Evolutionary conservation across 2,888 invertebrate genomes (phyloP), one percentile per base, ranked within the genome.

Genomic region (Euclidia mi): DNA sequence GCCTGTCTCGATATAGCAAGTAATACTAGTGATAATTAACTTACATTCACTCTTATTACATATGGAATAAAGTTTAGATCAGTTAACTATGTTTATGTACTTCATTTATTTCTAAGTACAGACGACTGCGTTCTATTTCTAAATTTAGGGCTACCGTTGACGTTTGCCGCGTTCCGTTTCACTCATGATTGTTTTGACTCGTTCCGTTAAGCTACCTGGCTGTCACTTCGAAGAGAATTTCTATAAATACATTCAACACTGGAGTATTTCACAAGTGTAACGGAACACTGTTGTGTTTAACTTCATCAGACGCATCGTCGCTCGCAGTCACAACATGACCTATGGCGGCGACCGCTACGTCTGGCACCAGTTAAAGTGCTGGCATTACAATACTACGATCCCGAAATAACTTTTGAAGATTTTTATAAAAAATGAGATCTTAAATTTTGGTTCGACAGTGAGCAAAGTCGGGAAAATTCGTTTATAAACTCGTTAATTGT

Each of bases 361-460:
- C 34, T 53, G 69, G 71, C 49, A 64, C 57, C 56, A 71, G 71
- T 69, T 66, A 58, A 65, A 71, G 44, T 67, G 51, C 53, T 45
- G 37, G 42, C 41, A 66, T 59, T 63, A 69, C 56, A 66, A 67
- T 48, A 68, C 49, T 56, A 64, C 47, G 57, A 65, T 66, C 38
- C 56, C 56, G 46, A 65, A 62, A 58, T 47, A 56, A 52, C 57
- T 63, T 71, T 68, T 65, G 73, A 75, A 56, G 70, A 70, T 71
- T 74, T 72, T 67, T 79, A 78, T 25, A 51, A 76, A 81, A 88
- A 90, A 90, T 91, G 91, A 93, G 94, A 94, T 94, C 93, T 88
- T 62, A 82, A 51, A 91, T 91, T 90, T 92, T 92, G 90, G 91
- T 93, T 91, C 84, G 78, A 90, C 81, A 88, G 87, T 92, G 91